Evolutionary conservation across 2,888 invertebrate genomes (phyloP).

Genomic region (Hybos culiciformis): DNA sequence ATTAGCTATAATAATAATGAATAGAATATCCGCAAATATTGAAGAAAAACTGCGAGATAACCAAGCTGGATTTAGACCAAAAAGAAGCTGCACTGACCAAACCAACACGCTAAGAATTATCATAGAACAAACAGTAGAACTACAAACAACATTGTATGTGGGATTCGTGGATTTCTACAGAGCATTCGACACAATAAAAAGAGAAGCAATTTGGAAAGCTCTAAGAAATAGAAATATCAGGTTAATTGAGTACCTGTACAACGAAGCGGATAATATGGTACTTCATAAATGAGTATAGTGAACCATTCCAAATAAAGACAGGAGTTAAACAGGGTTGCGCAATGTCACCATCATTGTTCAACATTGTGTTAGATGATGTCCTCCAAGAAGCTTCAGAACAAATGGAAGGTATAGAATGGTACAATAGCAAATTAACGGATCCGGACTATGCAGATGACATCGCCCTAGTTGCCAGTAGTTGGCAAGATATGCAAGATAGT

Average conservation of each 20-base stretch:
- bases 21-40: not conserved
- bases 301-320: too few relatives aligned
- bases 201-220: not conserved
- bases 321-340: too few relatives aligned
- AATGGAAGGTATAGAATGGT: too few relatives aligned
- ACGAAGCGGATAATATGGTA: too few relatives aligned
- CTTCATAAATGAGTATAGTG: not conserved
- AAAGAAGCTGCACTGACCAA: constrained; percentile 1
- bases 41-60: not conserved
- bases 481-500: too few relatives aligned
- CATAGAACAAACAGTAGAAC: not conserved
- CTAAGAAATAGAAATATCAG: not conserved
- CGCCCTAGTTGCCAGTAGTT: too few relatives aligned
- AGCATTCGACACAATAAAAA: constrained; percentile 1
- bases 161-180: not conserved
- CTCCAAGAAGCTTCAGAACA: too few relatives aligned
- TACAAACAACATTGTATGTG: not conserved
- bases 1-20: not conserved
- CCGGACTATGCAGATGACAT: too few relatives aligned
- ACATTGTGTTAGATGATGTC: too few relatives aligned
- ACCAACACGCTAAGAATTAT: constrained; percentile 5
- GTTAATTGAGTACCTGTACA: too few relatives aligned
- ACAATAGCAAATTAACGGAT: too few relatives aligned
- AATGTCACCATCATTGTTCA: too few relatives aligned
- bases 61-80: constrained; percentile 1